Evolutionary conservation across 2,888 invertebrate species (phyloP), one percentile per base, ranked within the genome.

Genomic region (Orthonychiurus folsomi): DNA sequence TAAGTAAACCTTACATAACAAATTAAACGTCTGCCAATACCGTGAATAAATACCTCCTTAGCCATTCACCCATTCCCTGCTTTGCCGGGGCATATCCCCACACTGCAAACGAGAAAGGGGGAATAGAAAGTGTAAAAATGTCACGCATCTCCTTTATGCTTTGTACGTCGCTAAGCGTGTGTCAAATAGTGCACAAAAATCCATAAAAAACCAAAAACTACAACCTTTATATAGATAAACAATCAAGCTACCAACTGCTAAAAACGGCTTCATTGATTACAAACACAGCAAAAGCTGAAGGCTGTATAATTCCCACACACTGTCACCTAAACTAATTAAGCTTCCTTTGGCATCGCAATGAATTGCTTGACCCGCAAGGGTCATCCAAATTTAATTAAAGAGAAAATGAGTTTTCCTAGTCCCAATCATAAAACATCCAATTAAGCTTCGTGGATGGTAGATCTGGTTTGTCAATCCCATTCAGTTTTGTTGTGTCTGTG

Each of bases 11-110:
- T 59, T 59, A 59, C 59, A 58, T 50, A n/a, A 47, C 56, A 59
- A 62, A 62, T 59, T 62, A 62, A 62, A 62, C 59, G 62, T 59
- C 62, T 62, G 62, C 59, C 62, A 62, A 62, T 59, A 53, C 50
- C 53, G 59, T 52, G 53, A 59, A 59, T 59, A 59, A 59, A 59
- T 59, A 59, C 59, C 48, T 26, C 25, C 50, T 59, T 26, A 50
- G 26, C 59, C 25, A 15, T 25, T 21, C 24, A n/a, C 3, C 25
- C 20, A 18, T 25, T 24, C 26, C 50, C 52, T n/a, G 5, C 37
- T 37, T 37, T 37, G 9, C 37, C n/a, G n/a, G n/a, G n/a, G n/a
- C n/a, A n/a, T 37, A 15, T 37, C 15, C 37, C n/a, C 37, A 37
- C 9, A 37, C 15, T 37, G 37, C 21, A 58, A 47, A 58, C 28